Evolutionary conservation across 2,113 vertebrate species (phyloP).

Genomic region (Pelmatolapia mariae): DNA sequence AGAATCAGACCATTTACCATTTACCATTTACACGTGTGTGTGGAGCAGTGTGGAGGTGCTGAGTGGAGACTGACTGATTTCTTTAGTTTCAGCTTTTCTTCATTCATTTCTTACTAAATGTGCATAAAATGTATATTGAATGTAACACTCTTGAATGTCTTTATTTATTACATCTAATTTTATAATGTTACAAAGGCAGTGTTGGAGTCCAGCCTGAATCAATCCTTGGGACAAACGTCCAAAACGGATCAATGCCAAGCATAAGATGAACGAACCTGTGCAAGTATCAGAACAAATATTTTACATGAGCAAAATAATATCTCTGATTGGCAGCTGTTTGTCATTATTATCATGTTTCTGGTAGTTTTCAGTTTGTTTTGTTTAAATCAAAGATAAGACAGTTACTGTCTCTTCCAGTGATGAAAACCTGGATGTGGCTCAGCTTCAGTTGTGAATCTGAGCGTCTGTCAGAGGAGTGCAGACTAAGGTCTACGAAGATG

Average conservation of each 20-base stretch:
- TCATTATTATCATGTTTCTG: neutral
- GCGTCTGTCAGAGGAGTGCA: neutral
- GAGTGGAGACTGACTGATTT: neutral
- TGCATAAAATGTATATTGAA: neutral
- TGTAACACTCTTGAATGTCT: neutral
- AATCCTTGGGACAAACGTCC: neutral
- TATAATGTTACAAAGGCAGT: neutral
- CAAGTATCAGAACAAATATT: neutral
- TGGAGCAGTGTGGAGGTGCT: neutral
- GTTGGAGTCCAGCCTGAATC: neutral
- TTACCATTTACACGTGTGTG: neutral
- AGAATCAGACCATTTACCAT: too few relatives aligned
- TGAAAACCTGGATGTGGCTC: neutral
- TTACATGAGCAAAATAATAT: neutral
- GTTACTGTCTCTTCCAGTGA: neutral
- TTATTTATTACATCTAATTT: neutral
- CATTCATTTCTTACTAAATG: neutral
- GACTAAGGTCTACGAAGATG: neutral
- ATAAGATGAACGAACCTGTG: neutral
- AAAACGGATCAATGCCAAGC: neutral
- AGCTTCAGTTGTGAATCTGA: neutral
- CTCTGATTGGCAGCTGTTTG: neutral
- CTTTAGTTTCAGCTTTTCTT: neutral
- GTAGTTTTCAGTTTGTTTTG: neutral
- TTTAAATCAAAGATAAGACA: neutral